These are phyloP conservation scores for Rotaria macrura DNA, from an alignment of 2,888 invertebrate species.

Conservation along the genomic window DNA sequence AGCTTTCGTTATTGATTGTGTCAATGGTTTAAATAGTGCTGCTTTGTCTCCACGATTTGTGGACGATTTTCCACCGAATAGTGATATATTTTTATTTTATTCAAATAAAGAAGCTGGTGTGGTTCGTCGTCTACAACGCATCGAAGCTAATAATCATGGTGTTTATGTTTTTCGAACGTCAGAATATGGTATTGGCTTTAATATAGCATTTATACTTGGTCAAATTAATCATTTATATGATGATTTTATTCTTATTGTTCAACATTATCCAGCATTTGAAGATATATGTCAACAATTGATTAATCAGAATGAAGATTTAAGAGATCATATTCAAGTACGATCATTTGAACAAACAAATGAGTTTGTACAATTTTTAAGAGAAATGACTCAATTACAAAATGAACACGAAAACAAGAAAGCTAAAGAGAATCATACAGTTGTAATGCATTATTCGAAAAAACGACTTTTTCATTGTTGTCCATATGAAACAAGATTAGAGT, in stretches of 20 bases:
- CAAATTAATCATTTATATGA: not conserved
- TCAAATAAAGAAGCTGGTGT: not conserved
- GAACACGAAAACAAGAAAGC: not conserved
- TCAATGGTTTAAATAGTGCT: not conserved
- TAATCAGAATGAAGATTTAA: not conserved
- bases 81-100: not conserved
- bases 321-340: not conserved
- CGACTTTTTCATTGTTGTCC: not conserved
- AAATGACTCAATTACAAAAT: not conserved
- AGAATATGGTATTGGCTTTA: not conserved
- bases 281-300: not conserved
- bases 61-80: not conserved
- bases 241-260: not conserved
- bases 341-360: not conserved
- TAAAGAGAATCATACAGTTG: not conserved
- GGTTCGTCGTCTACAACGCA: not conserved
- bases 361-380: not conserved
- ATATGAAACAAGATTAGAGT: not conserved
- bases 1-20: not conserved
- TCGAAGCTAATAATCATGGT: not conserved
- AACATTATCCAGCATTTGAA: not conserved
- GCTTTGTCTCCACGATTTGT: not conserved
- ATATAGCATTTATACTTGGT: not conserved
- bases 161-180: not conserved
- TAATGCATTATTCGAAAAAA: not conserved